Conservation (phyloP, 2,888 invertebrate genomes). For the Euphydryas editha region DNA sequence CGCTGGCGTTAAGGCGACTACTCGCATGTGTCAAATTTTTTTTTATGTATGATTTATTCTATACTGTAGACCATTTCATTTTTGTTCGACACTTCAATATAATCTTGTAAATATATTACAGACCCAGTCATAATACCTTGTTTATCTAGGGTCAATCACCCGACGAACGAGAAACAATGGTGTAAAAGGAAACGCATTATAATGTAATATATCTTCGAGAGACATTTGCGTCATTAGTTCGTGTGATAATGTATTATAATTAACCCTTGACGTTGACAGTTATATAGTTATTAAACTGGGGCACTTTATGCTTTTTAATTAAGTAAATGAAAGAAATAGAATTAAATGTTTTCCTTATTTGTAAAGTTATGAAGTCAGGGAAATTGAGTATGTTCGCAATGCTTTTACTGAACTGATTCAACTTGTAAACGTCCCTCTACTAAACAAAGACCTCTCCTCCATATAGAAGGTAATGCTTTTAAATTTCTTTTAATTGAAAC, state of each 20-base stretch:
- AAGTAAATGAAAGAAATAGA: background rate
- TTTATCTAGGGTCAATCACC: constrained; percentile 24
- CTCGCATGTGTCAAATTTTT: too few species aligned
- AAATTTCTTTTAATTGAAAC: too few species aligned
- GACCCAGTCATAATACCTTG: background rate
- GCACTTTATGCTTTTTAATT: background rate
- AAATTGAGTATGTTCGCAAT: too few species aligned
- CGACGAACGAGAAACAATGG: constrained; percentile 1
- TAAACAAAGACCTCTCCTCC: too few species aligned
- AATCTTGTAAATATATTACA: background rate
- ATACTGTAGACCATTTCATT: too few species aligned
- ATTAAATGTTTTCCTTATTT: too few species aligned
- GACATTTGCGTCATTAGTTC: constrained; percentile 1
- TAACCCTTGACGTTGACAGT: background rate
- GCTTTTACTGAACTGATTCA: too few species aligned
- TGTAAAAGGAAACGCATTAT: constrained; percentile 16
- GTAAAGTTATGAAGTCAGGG: too few species aligned
- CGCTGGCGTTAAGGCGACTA: too few species aligned
- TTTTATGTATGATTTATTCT: too few species aligned
- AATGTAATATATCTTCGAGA: constrained; percentile 15
- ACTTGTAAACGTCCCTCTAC: too few species aligned
- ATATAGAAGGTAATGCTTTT: too few species aligned
- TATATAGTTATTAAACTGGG: background rate
- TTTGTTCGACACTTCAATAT: background rate
- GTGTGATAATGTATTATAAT: constrained; percentile 1